phyloP scores from a whole-genome alignment of 2,113 vertebrate species.

The Chaetodon trifascialis region DNA sequence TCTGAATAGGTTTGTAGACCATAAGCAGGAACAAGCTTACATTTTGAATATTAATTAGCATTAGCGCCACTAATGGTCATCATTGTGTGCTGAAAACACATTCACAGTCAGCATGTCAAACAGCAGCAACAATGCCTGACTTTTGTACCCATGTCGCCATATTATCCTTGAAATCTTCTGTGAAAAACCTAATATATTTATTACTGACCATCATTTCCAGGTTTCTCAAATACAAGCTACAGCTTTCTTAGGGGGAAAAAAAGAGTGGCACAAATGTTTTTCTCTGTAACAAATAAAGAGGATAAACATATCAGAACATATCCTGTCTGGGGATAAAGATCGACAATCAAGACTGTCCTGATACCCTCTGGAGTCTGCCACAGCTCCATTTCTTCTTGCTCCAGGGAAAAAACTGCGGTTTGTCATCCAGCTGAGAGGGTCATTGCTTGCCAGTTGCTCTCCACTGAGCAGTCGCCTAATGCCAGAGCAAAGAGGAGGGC shows the following conservation, averaged over 20 bases:
- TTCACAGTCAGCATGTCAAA: constrained; percentile 20
- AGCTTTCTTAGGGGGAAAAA: not conserved
- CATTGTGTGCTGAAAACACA: constrained; percentile 20
- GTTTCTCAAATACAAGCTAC: constrained; percentile 2
- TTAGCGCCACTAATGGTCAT: constrained; percentile 11
- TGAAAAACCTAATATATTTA: constrained; percentile 10
- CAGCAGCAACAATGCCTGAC: constrained; percentile 9
- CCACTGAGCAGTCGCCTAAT: constrained; percentile 76
- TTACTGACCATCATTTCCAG: constrained; percentile 6
- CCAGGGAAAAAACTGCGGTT: constrained; percentile 62
- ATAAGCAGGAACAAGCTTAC: constrained; percentile 7
- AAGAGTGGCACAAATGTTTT: not conserved
- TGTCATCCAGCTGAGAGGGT: constrained; percentile 79
- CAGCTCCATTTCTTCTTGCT: constrained; percentile 70
- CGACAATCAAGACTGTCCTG: constrained; percentile 56
- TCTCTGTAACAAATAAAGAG: constrained; percentile 45
- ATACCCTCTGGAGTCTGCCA: constrained; percentile 61
- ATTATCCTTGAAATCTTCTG: constrained; percentile 2
- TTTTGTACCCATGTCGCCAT: not conserved
- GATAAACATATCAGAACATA: constrained; percentile 52
- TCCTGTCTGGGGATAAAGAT: constrained; percentile 58
- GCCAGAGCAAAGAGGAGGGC: constrained; percentile 77
- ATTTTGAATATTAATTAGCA: constrained; percentile 46
- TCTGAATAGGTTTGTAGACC: not conserved
- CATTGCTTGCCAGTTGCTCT: constrained; percentile 78